A percentile compares a stretch with the other conserved stretches of the same genome.
Conservation (phyloP, 2,797 vertebrate genomes). For the Typhlichthys eigenmanni region DNA sequence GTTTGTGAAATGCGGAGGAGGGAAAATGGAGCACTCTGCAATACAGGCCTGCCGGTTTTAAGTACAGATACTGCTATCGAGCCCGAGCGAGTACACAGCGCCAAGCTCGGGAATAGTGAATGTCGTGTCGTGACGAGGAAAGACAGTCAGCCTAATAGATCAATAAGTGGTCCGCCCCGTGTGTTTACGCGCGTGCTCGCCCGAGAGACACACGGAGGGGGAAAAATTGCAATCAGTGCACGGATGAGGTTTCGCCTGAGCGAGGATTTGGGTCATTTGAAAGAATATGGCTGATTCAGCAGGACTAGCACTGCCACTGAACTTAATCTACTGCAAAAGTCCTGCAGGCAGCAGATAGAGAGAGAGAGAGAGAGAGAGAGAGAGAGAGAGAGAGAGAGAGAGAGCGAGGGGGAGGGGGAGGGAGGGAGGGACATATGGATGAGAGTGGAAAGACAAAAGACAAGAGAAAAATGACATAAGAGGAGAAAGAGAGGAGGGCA, state of each 20-base stretch:
- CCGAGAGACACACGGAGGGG: constrained; percentile 19
- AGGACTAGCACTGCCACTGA: constrained; percentile 71
- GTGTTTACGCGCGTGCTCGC: constrained; percentile 14
- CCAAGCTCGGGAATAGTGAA: constrained; percentile 23
- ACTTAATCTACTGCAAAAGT: constrained; percentile 79
- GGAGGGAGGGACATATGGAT: neutral
- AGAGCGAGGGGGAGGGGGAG: constrained; percentile 4
- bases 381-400: constrained; percentile 8
- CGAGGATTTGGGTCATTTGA: constrained; percentile 94
- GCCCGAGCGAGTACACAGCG: constrained; percentile 17
- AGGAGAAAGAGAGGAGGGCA: constrained; percentile 14
- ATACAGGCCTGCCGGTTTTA: constrained; percentile 51
- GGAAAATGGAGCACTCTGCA: constrained; percentile 33
- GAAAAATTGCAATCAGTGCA: constrained; percentile 80
- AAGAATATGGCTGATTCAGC: constrained; percentile 91
- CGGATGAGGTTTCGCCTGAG: constrained; percentile 86
- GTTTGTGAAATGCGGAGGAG: constrained; percentile 34
- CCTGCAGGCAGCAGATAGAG: constrained; percentile 57
- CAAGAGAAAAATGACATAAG: neutral
- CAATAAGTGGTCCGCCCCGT: constrained; percentile 52
- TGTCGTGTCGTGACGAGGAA: constrained; percentile 22
- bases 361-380: constrained; percentile 18
- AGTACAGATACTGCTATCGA: constrained; percentile 7
- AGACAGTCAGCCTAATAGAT: constrained; percentile 51
- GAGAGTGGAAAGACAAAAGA: neutral